These are phyloP conservation scores for Liasis olivaceus DNA, from an alignment of 2,797 vertebrate genomes.

Conservation along the genomic window DNA sequence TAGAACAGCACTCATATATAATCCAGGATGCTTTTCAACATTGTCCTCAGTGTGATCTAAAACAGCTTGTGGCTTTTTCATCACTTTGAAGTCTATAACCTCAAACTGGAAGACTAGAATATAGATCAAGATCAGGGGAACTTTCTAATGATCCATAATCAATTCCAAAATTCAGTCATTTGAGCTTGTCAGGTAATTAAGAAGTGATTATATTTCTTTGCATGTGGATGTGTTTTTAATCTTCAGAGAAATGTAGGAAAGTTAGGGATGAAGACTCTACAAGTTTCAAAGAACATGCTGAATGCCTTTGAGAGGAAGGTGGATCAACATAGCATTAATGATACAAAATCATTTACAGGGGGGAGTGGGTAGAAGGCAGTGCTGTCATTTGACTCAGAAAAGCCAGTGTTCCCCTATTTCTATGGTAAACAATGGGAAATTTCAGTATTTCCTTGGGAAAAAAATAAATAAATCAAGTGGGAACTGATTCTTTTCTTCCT, in stretches of 20 bases:
- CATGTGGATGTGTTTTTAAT: background rate
- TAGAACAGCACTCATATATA: no score
- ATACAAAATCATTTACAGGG: background rate
- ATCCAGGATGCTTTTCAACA: background rate
- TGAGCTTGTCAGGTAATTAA: background rate
- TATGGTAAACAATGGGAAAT: conserved; percentile 35
- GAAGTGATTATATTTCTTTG: background rate
- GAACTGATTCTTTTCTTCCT: conserved; percentile 50
- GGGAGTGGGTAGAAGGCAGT: background rate
- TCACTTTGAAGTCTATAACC: background rate
- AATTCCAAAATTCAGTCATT: background rate
- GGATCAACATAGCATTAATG: background rate
- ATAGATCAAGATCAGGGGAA: background rate
- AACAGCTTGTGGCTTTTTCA: background rate
- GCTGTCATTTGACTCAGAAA: background rate
- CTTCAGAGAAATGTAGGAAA: background rate
- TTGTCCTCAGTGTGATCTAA: background rate
- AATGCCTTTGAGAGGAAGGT: background rate
- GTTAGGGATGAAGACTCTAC: background rate
- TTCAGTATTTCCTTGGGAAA: conserved; percentile 48
- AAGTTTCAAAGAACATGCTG: fast-evolving
- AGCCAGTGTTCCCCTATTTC: background rate
- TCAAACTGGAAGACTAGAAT: background rate
- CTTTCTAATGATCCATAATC: background rate
- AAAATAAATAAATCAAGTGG: conserved; percentile 43